phyloP scores from a whole-genome alignment of 2,113 vertebrate species.

The Tragelaphus scriptus region DNA sequence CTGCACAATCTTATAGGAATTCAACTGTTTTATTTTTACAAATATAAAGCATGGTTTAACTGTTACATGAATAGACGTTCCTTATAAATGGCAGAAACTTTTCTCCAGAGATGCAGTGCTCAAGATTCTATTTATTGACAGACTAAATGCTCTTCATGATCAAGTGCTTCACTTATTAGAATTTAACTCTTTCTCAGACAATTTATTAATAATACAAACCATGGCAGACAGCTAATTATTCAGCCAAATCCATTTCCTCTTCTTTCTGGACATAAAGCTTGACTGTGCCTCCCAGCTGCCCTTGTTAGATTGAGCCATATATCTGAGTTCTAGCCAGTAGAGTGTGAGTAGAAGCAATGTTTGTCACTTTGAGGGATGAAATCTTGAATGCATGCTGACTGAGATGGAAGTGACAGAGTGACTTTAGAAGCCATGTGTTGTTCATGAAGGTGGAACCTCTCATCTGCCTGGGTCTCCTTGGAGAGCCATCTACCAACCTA shows the following conservation, averaged over 20 bases:
- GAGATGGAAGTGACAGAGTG: background rate
- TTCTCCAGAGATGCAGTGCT: background rate
- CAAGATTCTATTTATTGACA: background rate
- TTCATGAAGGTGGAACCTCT: background rate
- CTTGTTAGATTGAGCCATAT: background rate
- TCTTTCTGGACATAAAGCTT: background rate
- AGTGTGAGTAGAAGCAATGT: background rate
- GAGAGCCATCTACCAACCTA: background rate
- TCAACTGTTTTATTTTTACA: background rate
- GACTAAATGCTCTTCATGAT: background rate
- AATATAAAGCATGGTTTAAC: background rate
- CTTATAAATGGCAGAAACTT: background rate
- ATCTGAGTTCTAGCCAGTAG: background rate
- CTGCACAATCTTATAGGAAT: background rate
- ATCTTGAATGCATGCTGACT: background rate
- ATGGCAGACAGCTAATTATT: background rate
- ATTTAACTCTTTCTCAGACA: background rate
- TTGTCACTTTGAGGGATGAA: background rate
- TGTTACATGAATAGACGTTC: background rate
- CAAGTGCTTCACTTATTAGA: background rate
- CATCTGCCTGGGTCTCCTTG: background rate
- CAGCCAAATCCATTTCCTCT: constrained; percentile 14
- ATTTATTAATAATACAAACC: constrained; percentile 2
- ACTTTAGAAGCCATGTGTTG: background rate
- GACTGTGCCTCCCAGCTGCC: background rate